Conservation (phyloP, 2,888 invertebrate species). For the Pterobdella sp. region DNA sequence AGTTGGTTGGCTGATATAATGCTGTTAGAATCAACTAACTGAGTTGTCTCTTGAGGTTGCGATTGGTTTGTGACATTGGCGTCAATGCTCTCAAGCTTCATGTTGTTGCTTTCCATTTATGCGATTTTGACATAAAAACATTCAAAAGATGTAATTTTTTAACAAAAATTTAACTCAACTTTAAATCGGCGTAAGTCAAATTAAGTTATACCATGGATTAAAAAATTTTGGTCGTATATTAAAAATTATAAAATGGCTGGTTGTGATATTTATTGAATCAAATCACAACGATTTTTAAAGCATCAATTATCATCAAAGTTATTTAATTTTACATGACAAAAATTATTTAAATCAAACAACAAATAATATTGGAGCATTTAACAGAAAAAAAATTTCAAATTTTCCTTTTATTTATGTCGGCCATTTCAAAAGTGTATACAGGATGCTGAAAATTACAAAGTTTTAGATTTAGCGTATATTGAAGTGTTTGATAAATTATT, state of each 20-base stretch:
- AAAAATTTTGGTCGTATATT: background rate
- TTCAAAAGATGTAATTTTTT: background rate
- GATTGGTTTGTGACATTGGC: background rate
- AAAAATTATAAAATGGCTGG: slow-evolving; percentile 7
- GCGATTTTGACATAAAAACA: background rate
- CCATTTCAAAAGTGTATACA: slow-evolving; percentile 12
- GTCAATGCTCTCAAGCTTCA: slow-evolving; percentile 22
- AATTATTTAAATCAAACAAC: background rate
- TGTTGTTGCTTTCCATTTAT: slow-evolving; percentile 21
- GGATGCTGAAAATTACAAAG: slow-evolving; percentile 17
- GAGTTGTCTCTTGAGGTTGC: slow-evolving; percentile 19
- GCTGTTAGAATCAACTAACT: slow-evolving; percentile 24
- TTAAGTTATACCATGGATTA: background rate
- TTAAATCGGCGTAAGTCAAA: background rate
- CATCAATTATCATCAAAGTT: background rate
- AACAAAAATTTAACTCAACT: background rate
- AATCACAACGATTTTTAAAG: background rate
- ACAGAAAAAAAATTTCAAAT: background rate
- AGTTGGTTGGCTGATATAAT: slow-evolving; percentile 10
- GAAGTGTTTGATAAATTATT: no score
- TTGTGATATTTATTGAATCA: background rate
- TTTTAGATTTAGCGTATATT: no score
- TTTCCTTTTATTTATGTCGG: slow-evolving; percentile 6
- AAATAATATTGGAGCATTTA: background rate
- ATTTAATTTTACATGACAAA: background rate